Evolutionary conservation across 2,113 vertebrate species (phyloP).

Genomic region (Garra rufa): DNA sequence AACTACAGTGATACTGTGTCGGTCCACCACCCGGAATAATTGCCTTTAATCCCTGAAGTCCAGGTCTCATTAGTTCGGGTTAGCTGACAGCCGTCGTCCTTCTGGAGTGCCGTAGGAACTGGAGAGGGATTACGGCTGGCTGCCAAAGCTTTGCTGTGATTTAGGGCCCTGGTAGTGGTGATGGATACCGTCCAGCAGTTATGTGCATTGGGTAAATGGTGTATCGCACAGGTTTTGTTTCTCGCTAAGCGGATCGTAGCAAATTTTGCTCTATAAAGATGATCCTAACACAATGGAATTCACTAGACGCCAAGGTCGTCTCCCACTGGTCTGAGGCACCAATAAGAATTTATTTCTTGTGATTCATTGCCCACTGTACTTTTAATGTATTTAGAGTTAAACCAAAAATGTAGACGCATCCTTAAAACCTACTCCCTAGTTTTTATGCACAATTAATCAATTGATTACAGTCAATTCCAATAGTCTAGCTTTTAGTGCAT

Average conservation of each 20-base stretch:
- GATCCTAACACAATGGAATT: constrained; percentile 14
- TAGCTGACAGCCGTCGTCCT: constrained; percentile 54
- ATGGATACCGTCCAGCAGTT: constrained; percentile 74
- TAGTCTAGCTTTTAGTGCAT: not conserved
- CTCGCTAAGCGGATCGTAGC: not conserved
- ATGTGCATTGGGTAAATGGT: constrained; percentile 60
- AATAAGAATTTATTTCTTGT: not conserved
- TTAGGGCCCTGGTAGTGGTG: constrained; percentile 67
- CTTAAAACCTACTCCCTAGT: constrained; percentile 35
- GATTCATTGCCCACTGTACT: constrained; percentile 24
- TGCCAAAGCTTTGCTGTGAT: constrained; percentile 69
- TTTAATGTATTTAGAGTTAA: not conserved
- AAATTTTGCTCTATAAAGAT: not conserved
- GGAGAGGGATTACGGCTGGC: constrained; percentile 59
- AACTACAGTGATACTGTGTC: not conserved
- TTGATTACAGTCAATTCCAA: not conserved
- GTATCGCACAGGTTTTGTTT: constrained; percentile 35
- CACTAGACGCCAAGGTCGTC: not conserved
- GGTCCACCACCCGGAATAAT: constrained; percentile 22
- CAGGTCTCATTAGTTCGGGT: constrained; percentile 64
- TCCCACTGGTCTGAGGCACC: constrained; percentile 36
- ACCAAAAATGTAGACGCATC: constrained; percentile 31
- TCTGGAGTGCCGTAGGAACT: constrained; percentile 62
- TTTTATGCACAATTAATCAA: not conserved
- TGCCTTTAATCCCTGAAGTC: constrained; percentile 40